Base-by-base conservation (phyloP, 1,140 invertebrate genomes). In the Drosophila ironensis region DNA sequence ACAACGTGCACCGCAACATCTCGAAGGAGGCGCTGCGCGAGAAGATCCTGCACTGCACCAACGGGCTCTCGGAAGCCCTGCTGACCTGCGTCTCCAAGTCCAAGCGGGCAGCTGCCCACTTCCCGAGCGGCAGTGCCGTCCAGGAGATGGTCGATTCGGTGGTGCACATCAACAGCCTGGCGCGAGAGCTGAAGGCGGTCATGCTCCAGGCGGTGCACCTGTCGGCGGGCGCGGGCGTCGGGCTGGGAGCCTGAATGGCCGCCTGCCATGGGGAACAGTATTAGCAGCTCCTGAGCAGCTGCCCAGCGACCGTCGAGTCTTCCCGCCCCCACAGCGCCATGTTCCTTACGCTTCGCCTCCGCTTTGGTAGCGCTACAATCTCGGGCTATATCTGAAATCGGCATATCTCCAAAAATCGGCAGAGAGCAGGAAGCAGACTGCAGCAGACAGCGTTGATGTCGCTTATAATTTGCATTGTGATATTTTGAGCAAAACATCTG, bases 91-190 rank as follows among this genome's bases (percentile, higher is more conserved):
- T 98, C 0, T 92, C 93, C 7, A 96, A 97, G 80, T 98, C 97
- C 0, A 98, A 98, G 90, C 94, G 94, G 66, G 97, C 97, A 1
- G 97, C 97, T 2, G 92, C 96, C 30, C 95, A 97, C 90, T 98
- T 97, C 88, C 97, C 97, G 0, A 96, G 95, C 75, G 96, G 97
- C 1, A 93, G 92, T 12, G 96, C 96, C 0, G 96, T 98, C 0
- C 96, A 97, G 70, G 96, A 97, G 64, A 98, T 98, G 97, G 96
- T 98, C 0, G 96, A 98, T 89, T 94, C 96, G 7, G 94, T 98
- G 12, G 93, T 95, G 7, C 94, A 95, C 82, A 94, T 97, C 14
- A 96, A 95, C 0, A 93, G 95, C 87, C 91, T 95, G 48, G 95
- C 95, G 0, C 92, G 93, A 59, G 94, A 95, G 84, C 92, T 97